Evolutionary conservation across 2,113 vertebrate genomes (phyloP).

Genomic region (Pseudorectes ferrugineus): DNA sequence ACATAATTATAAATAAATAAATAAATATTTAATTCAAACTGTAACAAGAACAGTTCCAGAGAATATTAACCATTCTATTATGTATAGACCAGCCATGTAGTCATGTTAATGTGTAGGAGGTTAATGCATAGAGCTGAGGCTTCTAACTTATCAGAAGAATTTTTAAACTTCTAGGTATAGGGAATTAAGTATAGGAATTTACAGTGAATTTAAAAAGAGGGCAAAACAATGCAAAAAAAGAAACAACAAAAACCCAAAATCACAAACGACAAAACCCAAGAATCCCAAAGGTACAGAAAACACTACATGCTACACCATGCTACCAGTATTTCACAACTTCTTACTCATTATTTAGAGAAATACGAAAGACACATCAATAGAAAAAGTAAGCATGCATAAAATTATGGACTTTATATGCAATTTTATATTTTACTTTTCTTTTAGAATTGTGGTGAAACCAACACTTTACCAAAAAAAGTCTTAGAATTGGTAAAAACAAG

Average conservation of each 20-base stretch:
- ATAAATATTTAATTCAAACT: not conserved
- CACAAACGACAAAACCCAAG: not conserved
- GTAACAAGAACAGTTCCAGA: not conserved
- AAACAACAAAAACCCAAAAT: not conserved
- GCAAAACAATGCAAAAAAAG: not conserved
- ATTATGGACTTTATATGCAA: not conserved
- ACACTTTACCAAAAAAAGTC: accelerated
- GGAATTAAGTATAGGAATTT: not conserved
- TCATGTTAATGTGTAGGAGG: not conserved
- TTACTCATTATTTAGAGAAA: not conserved
- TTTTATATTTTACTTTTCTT: not conserved
- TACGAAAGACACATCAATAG: not conserved
- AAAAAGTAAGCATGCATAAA: not conserved
- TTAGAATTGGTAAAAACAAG: not conserved
- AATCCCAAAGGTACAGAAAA: not conserved
- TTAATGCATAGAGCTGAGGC: not conserved
- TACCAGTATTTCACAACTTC: not conserved
- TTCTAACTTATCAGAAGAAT: not conserved
- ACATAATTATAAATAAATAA: not conserved
- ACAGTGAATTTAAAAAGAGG: accelerated
- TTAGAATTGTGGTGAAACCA: not conserved
- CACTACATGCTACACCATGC: too few relatives aligned
- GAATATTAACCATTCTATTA: not conserved
- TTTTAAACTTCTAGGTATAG: not conserved
- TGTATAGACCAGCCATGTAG: not conserved